Conservation (phyloP, 1,140 invertebrate species). For the Hestina assimilis region DNA sequence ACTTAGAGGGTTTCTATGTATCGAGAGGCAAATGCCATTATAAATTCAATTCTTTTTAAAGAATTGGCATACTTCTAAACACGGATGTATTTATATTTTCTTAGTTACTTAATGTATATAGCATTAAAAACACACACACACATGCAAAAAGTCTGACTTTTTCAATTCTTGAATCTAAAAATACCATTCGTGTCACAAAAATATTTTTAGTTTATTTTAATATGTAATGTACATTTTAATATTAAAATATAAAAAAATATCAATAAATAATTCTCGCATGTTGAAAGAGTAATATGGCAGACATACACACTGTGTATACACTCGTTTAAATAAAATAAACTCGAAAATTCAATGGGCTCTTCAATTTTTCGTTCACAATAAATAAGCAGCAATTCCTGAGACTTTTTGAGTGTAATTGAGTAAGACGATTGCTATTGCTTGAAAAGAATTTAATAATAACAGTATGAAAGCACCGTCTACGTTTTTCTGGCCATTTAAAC, state of each 20-base stretch:
- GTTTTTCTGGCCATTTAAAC: constrained; percentile 15
- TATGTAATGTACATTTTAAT: too few relatives aligned
- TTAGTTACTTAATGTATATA: too few relatives aligned
- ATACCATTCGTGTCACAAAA: too few relatives aligned
- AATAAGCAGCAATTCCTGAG: constrained; percentile 61
- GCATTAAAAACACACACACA: too few relatives aligned
- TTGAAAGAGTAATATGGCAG: constrained; percentile 30
- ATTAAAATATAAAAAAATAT: not conserved
- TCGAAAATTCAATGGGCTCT: constrained; percentile 50
- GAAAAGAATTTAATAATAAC: constrained; percentile 68
- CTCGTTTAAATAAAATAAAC: constrained; percentile 48
- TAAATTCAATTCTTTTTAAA: too few relatives aligned
- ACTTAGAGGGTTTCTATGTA: too few relatives aligned
- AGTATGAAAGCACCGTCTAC: constrained; percentile 15
- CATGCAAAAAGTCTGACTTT: too few relatives aligned
- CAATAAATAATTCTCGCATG: constrained; percentile 1
- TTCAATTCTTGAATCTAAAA: too few relatives aligned
- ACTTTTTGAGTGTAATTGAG: constrained; percentile 63
- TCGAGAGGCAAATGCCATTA: too few relatives aligned
- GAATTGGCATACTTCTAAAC: too few relatives aligned
- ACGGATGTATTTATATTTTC: too few relatives aligned
- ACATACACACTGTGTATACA: constrained; percentile 26
- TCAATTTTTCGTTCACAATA: constrained; percentile 39
- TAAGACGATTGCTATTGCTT: constrained; percentile 59
- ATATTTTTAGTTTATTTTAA: too few relatives aligned